Evolutionary conservation across 2,113 vertebrate species (phyloP).

Genomic region (Donacobius atricapilla): DNA sequence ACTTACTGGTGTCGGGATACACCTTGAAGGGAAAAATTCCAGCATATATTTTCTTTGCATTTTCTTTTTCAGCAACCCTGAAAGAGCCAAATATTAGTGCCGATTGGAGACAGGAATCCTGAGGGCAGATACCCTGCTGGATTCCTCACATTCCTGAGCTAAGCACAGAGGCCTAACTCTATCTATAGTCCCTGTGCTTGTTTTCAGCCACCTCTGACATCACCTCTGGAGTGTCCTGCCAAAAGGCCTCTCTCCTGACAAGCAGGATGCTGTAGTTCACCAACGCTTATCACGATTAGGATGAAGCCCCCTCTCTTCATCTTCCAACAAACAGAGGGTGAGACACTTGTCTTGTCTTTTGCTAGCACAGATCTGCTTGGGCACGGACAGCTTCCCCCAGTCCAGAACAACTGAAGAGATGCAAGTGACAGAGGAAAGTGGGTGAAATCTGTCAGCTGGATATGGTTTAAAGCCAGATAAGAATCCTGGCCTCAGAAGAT

Average conservation of each 20-base stretch:
- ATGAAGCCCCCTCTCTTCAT: neutral
- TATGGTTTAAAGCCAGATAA: neutral
- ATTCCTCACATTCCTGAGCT: neutral
- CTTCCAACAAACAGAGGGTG: neutral
- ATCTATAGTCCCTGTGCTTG: neutral
- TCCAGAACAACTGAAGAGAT: neutral
- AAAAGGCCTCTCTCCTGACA: neutral
- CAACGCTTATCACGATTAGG: fast-evolving
- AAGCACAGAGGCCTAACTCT: neutral
- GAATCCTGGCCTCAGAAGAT: neutral
- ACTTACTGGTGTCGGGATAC: neutral
- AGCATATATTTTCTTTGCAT: neutral
- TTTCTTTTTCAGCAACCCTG: neutral
- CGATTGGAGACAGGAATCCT: neutral
- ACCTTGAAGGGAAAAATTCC: neutral
- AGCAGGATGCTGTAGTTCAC: neutral
- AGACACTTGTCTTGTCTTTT: neutral
- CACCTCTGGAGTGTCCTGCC: neutral
- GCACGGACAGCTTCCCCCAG: neutral
- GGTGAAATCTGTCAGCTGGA: neutral
- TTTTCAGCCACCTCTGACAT: neutral
- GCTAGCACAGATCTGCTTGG: neutral
- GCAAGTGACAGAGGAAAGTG: neutral
- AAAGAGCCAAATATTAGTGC: neutral
- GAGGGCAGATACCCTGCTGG: neutral